Percentiles rank a stretch among this genome's conserved stretches.
Conservation (phyloP, 2,888 invertebrate species). For the Spialia ferax region DNA sequence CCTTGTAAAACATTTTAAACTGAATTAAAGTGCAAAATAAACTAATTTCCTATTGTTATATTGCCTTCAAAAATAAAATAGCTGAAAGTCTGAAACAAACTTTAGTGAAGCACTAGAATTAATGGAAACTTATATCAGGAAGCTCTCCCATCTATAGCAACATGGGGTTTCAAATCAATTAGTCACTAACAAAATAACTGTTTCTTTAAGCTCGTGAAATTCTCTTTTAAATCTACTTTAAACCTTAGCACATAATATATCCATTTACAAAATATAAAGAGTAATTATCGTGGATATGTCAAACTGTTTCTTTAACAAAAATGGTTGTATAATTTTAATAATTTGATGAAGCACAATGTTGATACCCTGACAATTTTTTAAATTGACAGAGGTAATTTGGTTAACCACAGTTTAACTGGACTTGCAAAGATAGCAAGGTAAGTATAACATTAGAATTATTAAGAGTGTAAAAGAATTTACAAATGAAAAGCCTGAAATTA, state of each 20-base stretch:
- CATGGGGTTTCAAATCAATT: conserved; percentile 40
- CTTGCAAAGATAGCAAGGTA: neutral
- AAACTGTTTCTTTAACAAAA: conserved; percentile 33
- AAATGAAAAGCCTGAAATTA: no score
- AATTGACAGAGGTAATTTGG: conserved; percentile 37
- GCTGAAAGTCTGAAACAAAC: conserved; percentile 33
- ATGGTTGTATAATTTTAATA: conserved; percentile 45
- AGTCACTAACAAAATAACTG: conserved; percentile 49
- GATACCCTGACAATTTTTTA: conserved; percentile 33
- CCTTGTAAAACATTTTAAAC: conserved; percentile 16
- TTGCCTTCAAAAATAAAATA: neutral
- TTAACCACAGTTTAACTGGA: conserved; percentile 38
- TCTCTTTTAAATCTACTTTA: conserved; percentile 37
- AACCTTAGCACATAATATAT: conserved; percentile 40
- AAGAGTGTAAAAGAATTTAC: neutral
- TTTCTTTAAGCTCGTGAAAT: conserved; percentile 48
- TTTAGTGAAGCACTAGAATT: conserved; percentile 55
- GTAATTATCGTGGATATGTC: conserved; percentile 43
- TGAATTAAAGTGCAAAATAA: conserved; percentile 41
- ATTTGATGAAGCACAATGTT: conserved; percentile 42
- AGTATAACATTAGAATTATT: conserved; percentile 9
- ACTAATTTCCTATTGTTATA: conserved; percentile 37
- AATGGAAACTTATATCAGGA: conserved; percentile 8
- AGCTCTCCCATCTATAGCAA: conserved; percentile 41
- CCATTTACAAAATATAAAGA: conserved; percentile 43